Conservation (phyloP, 2,113 vertebrate species). For the Phodopus roborovskii region DNA sequence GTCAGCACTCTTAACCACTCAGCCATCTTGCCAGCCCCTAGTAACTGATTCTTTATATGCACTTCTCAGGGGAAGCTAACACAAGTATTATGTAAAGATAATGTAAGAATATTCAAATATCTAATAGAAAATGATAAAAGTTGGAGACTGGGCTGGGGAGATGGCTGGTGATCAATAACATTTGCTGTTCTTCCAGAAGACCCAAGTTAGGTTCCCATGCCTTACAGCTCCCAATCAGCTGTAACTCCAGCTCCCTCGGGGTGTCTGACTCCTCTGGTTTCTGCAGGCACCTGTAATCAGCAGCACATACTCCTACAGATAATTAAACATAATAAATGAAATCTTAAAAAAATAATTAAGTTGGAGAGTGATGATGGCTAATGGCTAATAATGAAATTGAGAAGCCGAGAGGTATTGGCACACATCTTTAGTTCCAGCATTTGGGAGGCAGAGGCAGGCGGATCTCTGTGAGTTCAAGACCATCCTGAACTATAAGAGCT, state of each 20-base stretch:
- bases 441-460: no score
- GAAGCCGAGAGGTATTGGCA: background rate
- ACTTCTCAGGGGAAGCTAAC: background rate
- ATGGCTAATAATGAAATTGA: background rate
- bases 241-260: background rate
- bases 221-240: background rate
- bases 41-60: background rate
- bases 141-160: background rate
- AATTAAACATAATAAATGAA: background rate
- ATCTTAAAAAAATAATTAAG: background rate
- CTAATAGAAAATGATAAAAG: constrained; percentile 13
- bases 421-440: no score
- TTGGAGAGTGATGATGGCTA: background rate
- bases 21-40: background rate
- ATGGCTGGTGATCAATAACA: background rate
- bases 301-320: background rate
- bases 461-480: no score
- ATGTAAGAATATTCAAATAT: constrained; percentile 5
- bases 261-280: background rate
- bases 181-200: background rate
- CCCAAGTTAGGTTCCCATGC: background rate
- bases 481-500: no score
- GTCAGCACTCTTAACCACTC: background rate
- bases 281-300: background rate
- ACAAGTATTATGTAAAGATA: background rate